Evolutionary conservation across 2,113 vertebrate species (phyloP), one percentile per base, ranked within the genome.

Genomic region (Brachyistius frenatus): DNA sequence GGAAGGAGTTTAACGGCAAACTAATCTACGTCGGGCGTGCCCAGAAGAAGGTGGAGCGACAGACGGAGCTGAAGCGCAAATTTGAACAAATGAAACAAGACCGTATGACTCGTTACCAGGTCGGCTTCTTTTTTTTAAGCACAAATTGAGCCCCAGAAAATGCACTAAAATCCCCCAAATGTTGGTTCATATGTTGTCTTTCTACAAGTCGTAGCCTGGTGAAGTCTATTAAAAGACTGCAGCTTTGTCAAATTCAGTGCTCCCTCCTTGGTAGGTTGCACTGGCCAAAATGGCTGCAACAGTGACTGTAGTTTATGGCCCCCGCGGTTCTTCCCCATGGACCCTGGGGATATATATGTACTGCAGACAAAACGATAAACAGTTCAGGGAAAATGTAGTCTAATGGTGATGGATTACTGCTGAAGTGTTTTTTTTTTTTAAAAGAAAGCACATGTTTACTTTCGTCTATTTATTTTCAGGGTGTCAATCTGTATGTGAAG

Each of bases 41-140:
- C 78, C 98, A 99, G 95, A 99, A 99, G 94, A 99, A 99, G 83
- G 95, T 98, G 82, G 98, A 99, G 90, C 94, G 98, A 7, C 97
- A 99, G 94, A 97, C 96, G 0, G 97, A 99, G 90, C 97, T 99
- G 76, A 99, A 99, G 83, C 96, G 97, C 90, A 98, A 98, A 87
- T 99, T 99, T 89, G 98, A 99, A 80, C 97, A 98, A 89, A 98
- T 99, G 97, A 99, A 99, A 86, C 97, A 99, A 93, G 98, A 99
- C 92, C 95, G 97, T 81, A 99, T 99, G 95, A 98, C 97, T 86
- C 97, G 97, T 93, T 99, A 99, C 90, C 97, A 99, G 97, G 98
- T 99, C 78, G 0, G 37, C 64, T 46, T 68, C 1, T 10, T 33
- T 44, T 13, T 44, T 1, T 44, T 23, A 23, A 6, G 10, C 41